Conservation (phyloP, 2,888 invertebrate species). For the Drosophila eohydei region DNA sequence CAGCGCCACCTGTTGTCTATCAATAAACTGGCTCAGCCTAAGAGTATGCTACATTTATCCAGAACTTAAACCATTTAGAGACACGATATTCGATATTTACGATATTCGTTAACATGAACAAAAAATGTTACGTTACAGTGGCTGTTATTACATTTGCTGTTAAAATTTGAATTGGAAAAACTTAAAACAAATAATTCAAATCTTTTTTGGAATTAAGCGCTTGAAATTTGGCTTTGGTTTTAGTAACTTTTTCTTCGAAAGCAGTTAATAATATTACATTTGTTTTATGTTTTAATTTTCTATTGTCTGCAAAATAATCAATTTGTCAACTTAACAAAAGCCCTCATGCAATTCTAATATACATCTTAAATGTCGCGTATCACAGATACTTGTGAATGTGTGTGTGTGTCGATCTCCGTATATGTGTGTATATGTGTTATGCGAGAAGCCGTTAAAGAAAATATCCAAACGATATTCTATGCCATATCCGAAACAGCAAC, state of each 20-base stretch:
- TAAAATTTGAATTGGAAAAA: background rate
- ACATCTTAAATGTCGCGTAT: constrained; percentile 12
- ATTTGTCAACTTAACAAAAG: too few species aligned
- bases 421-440: background rate
- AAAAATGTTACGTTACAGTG: background rate
- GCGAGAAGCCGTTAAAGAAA: constrained; percentile 34
- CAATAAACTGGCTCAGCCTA: rapidly evolving
- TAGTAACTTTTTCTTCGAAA: too few species aligned
- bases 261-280: too few species aligned
- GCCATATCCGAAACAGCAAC: constrained; percentile 21
- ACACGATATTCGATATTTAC: constrained; percentile 15
- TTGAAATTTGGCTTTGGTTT: too few species aligned
- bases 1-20: constrained; percentile 29
- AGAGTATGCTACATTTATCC: constrained; percentile 12
- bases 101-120: constrained; percentile 7
- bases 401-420: background rate
- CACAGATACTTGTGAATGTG: background rate
- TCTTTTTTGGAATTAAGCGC: background rate
- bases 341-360: background rate
- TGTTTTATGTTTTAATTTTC: background rate
- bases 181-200: background rate
- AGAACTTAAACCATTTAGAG: background rate
- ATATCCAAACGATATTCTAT: constrained; percentile 45
- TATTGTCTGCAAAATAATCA: background rate
- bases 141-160: background rate